A percentile compares a stretch with the other conserved stretches of the same genome.
phyloP scores from a whole-genome alignment of 2,888 invertebrate species.

The Leptopterna dolabrata region DNA sequence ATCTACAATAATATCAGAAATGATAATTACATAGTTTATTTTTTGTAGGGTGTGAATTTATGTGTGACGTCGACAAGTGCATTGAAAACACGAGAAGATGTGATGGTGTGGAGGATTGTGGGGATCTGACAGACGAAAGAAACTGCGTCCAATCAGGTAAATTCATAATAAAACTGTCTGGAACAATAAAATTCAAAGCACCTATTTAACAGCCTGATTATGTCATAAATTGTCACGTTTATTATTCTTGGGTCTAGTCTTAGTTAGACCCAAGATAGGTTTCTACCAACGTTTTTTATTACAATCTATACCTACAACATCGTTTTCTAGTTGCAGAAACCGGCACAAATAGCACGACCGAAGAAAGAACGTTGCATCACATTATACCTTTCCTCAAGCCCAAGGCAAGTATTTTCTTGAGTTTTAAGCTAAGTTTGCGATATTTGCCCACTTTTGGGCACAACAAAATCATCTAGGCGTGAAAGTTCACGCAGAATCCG shows the following conservation, averaged over 20 bases:
- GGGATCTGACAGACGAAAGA: constrained; percentile 41
- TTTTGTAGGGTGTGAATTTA: constrained; percentile 38
- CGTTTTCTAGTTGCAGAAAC: background rate
- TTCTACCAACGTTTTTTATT: too few species aligned
- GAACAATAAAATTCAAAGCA: too few species aligned
- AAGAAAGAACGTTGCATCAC: constrained; percentile 26
- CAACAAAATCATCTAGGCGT: too few species aligned
- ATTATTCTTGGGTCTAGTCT: too few species aligned
- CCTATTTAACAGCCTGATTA: too few species aligned
- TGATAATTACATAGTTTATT: too few species aligned
- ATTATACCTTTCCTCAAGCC: constrained; percentile 32
- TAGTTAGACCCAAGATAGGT: too few species aligned
- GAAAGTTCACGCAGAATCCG: too few species aligned
- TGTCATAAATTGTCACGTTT: background rate
- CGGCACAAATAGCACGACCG: background rate
- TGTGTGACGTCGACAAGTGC: constrained; percentile 48
- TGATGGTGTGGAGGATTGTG: constrained; percentile 45
- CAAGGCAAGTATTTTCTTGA: constrained; percentile 17
- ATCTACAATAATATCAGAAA: too few species aligned
- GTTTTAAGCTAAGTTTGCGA: too few species aligned
- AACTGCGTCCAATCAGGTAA: constrained; percentile 37
- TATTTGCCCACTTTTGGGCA: too few species aligned
- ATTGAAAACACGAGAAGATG: constrained; percentile 50
- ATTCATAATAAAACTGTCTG: background rate
- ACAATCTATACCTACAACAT: too few species aligned